Conservation (phyloP, 2,888 invertebrate genomes). For the Metopia argyrocephala region DNA sequence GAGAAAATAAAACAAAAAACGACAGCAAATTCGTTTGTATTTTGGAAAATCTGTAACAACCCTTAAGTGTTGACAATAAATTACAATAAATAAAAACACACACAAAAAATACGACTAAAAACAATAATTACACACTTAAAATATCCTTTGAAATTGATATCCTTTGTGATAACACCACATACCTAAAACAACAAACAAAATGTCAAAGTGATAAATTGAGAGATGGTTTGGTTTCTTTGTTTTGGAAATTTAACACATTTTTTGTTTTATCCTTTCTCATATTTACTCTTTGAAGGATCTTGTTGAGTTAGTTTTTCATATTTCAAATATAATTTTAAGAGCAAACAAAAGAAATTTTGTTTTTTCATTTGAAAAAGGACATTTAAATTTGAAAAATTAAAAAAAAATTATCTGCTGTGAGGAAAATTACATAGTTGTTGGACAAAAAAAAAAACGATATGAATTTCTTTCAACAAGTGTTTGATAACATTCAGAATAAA, state of each 20-base stretch:
- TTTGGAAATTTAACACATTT: background rate
- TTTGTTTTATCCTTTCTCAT: slow-evolving; percentile 1
- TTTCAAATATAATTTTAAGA: background rate
- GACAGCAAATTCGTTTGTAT: slow-evolving; percentile 33
- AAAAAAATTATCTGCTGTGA: slow-evolving; percentile 22
- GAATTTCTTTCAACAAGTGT: slow-evolving; percentile 14
- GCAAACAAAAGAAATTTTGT: no score
- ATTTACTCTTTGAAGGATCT: no score
- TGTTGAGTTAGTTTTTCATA: slow-evolving; percentile 1
- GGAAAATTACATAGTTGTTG: slow-evolving; percentile 23
- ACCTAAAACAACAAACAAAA: slow-evolving; percentile 24
- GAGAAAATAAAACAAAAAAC: background rate
- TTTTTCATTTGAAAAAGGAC: no score
- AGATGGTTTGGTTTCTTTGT: slow-evolving; percentile 20
- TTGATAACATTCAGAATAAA: slow-evolving; percentile 6
- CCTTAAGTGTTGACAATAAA: slow-evolving; percentile 37
- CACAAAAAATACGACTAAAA: background rate
- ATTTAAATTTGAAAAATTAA: no score
- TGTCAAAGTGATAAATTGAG: slow-evolving; percentile 33
- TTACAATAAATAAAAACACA: no score
- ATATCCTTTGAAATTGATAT: slow-evolving; percentile 41
- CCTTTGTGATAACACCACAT: background rate
- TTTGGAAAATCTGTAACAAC: slow-evolving; percentile 18
- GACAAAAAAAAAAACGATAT: slow-evolving; percentile 4
- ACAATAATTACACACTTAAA: slow-evolving; percentile 47